Conservation (phyloP, 1,140 invertebrate species). For the Sycophila sp. region DNA sequence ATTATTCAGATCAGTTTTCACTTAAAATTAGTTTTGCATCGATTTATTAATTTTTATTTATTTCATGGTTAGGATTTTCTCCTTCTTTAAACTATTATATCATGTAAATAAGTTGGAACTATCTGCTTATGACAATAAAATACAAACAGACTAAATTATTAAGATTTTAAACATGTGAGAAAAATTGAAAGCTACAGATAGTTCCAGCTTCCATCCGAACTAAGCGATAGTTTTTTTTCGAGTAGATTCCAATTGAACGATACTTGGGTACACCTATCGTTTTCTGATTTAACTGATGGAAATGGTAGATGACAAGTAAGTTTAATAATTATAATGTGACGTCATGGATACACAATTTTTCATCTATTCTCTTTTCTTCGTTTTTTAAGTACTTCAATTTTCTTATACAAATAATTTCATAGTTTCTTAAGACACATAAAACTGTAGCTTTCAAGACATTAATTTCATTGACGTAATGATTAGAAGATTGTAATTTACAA, state of each 20-base stretch:
- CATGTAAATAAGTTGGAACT: conserved; percentile 18
- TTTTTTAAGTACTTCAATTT: not conserved
- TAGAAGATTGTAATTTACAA: no score
- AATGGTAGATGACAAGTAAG: conserved; percentile 35
- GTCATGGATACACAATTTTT: conserved; percentile 8
- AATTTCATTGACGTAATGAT: no score
- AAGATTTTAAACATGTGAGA: not conserved
- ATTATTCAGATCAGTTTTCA: no score
- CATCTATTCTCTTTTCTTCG: conserved; percentile 2
- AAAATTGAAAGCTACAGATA: no score
- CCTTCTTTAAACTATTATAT: conserved; percentile 2
- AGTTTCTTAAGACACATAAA: no score
- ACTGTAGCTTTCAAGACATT: no score
- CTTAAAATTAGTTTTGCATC: no score
- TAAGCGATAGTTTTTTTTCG: conserved; percentile 31
- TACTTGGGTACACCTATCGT: conserved; percentile 34
- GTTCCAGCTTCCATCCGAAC: conserved; percentile 18
- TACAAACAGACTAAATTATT: not conserved
- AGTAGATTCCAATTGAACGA: conserved; percentile 34
- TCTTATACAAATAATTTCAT: not conserved
- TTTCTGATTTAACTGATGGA: conserved; percentile 31
- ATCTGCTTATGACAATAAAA: not conserved
- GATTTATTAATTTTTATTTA: no score
- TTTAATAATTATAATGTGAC: conserved; percentile 28
- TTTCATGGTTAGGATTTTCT: not conserved